phyloP scores from a whole-genome alignment of 2,797 vertebrate species.

The Miichthys miiuy region DNA sequence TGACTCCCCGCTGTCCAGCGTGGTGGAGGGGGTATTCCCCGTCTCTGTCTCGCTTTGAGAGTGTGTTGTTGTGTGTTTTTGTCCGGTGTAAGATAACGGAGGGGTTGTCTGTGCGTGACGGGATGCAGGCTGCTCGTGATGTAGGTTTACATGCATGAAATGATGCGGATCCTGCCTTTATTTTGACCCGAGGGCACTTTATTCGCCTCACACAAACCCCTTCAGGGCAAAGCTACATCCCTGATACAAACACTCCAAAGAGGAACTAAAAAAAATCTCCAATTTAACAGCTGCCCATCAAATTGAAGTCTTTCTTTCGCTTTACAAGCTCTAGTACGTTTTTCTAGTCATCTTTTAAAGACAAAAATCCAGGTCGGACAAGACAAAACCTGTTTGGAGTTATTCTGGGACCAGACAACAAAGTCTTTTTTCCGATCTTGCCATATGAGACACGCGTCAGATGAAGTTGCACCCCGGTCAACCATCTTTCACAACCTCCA shows the following conservation, averaged over 20 bases:
- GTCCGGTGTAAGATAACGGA: neutral
- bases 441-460: too few relatives aligned
- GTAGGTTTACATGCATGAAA: slow-evolving; percentile 30
- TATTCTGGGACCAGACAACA: too few relatives aligned
- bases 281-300: neutral
- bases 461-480: too few relatives aligned
- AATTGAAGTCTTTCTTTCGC: too few relatives aligned
- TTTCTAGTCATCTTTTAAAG: neutral
- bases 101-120: neutral
- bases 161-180: slow-evolving; percentile 2
- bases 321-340: neutral
- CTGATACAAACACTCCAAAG: neutral
- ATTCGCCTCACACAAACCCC: neutral
- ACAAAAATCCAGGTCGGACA: too few relatives aligned
- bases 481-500: too few relatives aligned
- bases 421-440: too few relatives aligned
- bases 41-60: neutral
- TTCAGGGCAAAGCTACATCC: slow-evolving; percentile 27
- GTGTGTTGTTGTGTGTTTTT: slow-evolving; percentile 18
- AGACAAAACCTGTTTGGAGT: too few relatives aligned
- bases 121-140: slow-evolving; percentile 14
- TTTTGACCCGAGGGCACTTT: slow-evolving; percentile 46
- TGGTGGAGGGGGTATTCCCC: neutral
- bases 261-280: neutral
- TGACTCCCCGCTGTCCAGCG: slow-evolving; percentile 8